These are phyloP conservation scores for Drosophila micromelanica DNA, from an alignment of 1,140 invertebrate species.

Conservation along the genomic window DNA sequence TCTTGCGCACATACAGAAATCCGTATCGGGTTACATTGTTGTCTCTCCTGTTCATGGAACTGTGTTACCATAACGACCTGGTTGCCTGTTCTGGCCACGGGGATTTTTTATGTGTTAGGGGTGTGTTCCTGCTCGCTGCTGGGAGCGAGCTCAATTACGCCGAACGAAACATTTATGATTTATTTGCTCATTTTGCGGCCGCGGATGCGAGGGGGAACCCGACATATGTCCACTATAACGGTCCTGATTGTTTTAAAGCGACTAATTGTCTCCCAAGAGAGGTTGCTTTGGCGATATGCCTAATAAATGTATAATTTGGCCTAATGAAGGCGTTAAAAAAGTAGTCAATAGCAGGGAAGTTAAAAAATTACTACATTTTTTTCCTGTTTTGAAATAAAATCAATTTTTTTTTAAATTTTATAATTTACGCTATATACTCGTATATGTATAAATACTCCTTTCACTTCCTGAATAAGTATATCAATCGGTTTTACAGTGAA, in stretches of 20 bases:
- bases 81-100: constrained; percentile 3
- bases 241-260: constrained; percentile 46
- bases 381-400: no score
- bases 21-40: constrained; percentile 70
- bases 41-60: constrained; percentile 56
- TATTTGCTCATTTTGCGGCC: constrained; percentile 79
- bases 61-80: constrained; percentile 50
- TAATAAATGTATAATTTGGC: constrained; percentile 42
- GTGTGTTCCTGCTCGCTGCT: constrained; percentile 39
- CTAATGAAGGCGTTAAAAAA: constrained; percentile 40
- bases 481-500: no score
- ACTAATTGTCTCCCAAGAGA: constrained; percentile 73
- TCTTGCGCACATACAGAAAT: constrained; percentile 56
- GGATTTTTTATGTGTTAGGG: constrained; percentile 35
- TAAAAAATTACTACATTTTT: not conserved
- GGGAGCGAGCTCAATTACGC: constrained; percentile 61
- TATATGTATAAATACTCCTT: no score
- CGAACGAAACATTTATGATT: constrained; percentile 79
- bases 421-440: no score
- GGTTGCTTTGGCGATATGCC: constrained; percentile 1
- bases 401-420: no score
- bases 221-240: constrained; percentile 62
- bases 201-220: constrained; percentile 10
- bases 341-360: not conserved
- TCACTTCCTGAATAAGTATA: no score